Evolutionary conservation across 2,113 vertebrate species (phyloP).

Genomic region (Anser brachyrhynchus): DNA sequence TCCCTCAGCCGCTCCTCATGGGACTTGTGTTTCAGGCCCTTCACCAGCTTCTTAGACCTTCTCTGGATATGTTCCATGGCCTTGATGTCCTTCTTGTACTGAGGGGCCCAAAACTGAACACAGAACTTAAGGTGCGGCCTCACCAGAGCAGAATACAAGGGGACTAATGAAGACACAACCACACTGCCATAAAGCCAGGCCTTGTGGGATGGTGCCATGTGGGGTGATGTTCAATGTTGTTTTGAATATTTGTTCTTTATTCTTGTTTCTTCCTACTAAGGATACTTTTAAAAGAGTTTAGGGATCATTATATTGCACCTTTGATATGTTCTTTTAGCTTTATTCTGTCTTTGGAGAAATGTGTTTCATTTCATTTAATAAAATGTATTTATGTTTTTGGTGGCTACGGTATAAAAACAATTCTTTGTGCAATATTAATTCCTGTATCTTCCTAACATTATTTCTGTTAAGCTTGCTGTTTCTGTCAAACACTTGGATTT

Average conservation of each 20-base stretch:
- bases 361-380: neutral
- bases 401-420: neutral
- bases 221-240: neutral
- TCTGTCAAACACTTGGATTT: neutral
- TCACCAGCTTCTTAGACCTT: too few relatives aligned
- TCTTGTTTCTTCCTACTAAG: neutral
- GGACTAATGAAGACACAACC: neutral
- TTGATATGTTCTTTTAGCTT: neutral
- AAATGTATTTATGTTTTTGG: neutral
- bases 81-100: too few relatives aligned
- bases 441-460: neutral
- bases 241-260: neutral
- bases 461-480: neutral
- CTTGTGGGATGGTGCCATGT: neutral
- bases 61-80: too few relatives aligned
- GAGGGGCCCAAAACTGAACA: too few relatives aligned
- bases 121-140: too few relatives aligned
- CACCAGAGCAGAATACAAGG: too few relatives aligned
- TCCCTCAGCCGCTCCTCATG: too few relatives aligned
- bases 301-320: neutral
- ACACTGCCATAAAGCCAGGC: neutral
- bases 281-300: neutral
- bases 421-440: neutral
- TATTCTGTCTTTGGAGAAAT: neutral
- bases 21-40: too few relatives aligned